Base-by-base conservation (phyloP, 2,113 vertebrate genomes). In the Spea multiplicata region DNA sequence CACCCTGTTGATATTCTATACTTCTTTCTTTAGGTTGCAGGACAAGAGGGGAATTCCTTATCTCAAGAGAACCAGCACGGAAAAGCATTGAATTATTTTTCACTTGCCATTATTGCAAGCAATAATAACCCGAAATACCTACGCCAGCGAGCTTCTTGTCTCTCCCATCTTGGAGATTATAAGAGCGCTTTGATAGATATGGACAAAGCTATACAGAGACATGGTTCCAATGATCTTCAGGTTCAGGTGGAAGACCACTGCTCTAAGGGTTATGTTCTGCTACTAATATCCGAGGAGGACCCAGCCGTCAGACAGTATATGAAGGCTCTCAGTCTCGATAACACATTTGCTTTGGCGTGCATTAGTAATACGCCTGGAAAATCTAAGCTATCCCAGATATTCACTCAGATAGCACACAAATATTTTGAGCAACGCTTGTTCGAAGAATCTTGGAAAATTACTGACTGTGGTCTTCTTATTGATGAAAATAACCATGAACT, bases 151-250 rank as follows among this genome's bases (percentile, higher is more conserved):
- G 94, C 93, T 0, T 68, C 85, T 14, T 97, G 95, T 86, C 86
- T 96, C 1, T 83, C 76, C 0, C 89, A 89, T 61, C 88, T 96
- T 48, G 89, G 84, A 30, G 82, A 92, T 2, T 89, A 94, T 0
- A 70, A 85, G n/a, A 84, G 70, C 7, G 95, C 95, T 0, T 74
- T 94, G 17, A 50, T 82, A 14, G 97, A 98, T 84, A 88, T 99
- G 82, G 91, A 93, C 17, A 80, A 13, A 4, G 90, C 95, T 53
- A 90, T 95, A 44, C 89, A 81, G 64, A 87, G 84, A 46, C 86
- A 89, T 0, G 0, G 73, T 0, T 74, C 66, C 0, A 80, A 82
- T 1, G 87, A 91, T 3, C 76, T 84, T 0, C 85, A 69, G 4
- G 81, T 86, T 0, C 84, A 3, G 6, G 88, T 85, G 0, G 89